Percentiles rank a stretch among this genome's conserved stretches.
phyloP scores from a whole-genome alignment of 2,113 vertebrate genomes.

The Megaceryle torquata region DNA sequence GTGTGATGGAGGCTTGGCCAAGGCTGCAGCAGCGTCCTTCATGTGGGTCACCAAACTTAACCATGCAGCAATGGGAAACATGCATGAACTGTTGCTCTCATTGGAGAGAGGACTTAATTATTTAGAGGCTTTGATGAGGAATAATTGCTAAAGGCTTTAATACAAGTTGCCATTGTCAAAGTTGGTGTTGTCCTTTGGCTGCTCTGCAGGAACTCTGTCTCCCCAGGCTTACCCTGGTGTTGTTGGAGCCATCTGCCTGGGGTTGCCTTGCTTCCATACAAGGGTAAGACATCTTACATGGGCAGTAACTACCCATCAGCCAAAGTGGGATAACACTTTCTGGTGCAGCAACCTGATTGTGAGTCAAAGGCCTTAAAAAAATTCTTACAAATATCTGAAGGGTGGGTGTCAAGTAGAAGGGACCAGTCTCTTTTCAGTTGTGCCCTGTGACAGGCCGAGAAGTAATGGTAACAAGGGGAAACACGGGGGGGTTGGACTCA shows the following conservation, averaged over 20 bases:
- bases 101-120: slow-evolving; percentile 15
- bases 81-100: background rate
- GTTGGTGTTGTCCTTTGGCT: background rate
- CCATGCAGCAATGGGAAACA: background rate
- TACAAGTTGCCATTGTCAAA: background rate
- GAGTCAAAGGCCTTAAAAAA: background rate
- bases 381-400: too few relatives aligned
- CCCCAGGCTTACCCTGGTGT: background rate
- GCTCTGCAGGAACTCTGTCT: background rate
- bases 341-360: background rate
- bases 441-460: too few relatives aligned
- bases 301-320: background rate
- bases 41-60: background rate
- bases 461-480: too few relatives aligned
- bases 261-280: background rate
- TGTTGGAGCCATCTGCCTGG: background rate
- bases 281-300: background rate
- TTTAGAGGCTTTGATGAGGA: background rate
- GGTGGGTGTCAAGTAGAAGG: too few relatives aligned
- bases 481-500: too few relatives aligned
- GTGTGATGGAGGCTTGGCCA: background rate
- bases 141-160: background rate
- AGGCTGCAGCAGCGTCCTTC: background rate
- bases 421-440: too few relatives aligned
- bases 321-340: accelerated